Evolutionary conservation across 2,113 vertebrate genomes (phyloP).

Genomic region (Merops nubicus): DNA sequence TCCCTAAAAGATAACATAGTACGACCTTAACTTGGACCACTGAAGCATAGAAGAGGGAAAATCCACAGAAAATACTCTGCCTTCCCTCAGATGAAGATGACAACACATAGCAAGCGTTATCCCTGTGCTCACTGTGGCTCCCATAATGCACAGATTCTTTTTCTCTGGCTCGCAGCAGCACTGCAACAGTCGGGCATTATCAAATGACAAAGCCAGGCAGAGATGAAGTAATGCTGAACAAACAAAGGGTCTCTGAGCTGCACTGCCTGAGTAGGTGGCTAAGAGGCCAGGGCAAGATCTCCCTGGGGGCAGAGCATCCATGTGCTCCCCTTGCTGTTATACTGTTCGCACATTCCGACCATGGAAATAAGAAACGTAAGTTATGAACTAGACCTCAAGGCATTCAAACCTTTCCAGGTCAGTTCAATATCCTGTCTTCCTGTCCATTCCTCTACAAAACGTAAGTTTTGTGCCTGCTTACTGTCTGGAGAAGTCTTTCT

Average conservation of each 20-base stretch:
- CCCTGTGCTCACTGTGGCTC: neutral
- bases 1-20: neutral
- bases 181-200: neutral
- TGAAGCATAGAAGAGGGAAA: neutral
- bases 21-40: neutral
- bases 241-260: neutral
- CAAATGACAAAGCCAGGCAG: neutral
- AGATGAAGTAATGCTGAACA: neutral
- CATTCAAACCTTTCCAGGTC: neutral
- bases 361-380: neutral
- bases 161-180: neutral
- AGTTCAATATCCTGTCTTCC: neutral
- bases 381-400: neutral
- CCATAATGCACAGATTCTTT: neutral
- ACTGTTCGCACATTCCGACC: neutral
- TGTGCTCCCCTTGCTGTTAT: neutral
- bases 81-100: neutral
- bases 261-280: neutral
- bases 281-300: neutral
- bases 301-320: neutral
- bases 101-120: neutral
- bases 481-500: neutral
- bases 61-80: neutral
- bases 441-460: fast-evolving
- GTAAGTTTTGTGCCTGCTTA: neutral